Base-by-base conservation (phyloP, 1,140 invertebrate species). In the Drosophila busckii region DNA sequence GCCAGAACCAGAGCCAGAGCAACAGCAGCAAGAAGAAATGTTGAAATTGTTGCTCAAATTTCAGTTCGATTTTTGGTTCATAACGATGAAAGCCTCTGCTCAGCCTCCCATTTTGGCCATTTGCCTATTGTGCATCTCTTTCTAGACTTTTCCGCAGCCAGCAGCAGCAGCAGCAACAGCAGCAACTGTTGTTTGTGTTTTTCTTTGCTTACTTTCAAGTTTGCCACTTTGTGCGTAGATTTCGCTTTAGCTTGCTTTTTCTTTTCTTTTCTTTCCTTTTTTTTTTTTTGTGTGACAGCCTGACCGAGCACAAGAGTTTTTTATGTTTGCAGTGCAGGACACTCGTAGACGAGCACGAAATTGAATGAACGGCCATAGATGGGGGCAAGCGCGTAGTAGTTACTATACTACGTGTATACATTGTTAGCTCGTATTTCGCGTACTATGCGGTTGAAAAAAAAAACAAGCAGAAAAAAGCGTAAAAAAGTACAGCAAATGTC, bases 31-130 rank as follows among this genome's bases (percentile, higher is more conserved):
- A 2, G 3, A 37, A 8, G 9, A 13, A 67, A 56, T n/a, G n/a
- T n/a, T n/a, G 75, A 64, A 53, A 53, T 54, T 68, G n/a, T n/a
- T n/a, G 29, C 29, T 58, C 40, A 69, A 75, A 80, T 69, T 80
- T 63, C 64, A 75, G 73, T 80, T 80, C 73, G 73, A 80, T 80
- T 80, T 80, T 75, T 82, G 75, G 54, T 68, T 34, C 69, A 80
- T 70, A 80, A 82, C 66, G 69, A 42, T 69, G 59, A 53, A 71
- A 52, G 28, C 16, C 20, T 42, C 26, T 23, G 15, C 16, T n/a
- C 12, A 17, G 13, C 16, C 19, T 23, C 32, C n/a, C 28, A 29
- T 34, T 7, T 23, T n/a, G n/a, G n/a, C n/a, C n/a, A n/a, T n/a
- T n/a, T n/a, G n/a, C n/a, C n/a, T n/a, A n/a, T n/a, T n/a, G n/a